Conservation (phyloP, 2,797 vertebrate genomes). For the Onychomys arenicola region DNA sequence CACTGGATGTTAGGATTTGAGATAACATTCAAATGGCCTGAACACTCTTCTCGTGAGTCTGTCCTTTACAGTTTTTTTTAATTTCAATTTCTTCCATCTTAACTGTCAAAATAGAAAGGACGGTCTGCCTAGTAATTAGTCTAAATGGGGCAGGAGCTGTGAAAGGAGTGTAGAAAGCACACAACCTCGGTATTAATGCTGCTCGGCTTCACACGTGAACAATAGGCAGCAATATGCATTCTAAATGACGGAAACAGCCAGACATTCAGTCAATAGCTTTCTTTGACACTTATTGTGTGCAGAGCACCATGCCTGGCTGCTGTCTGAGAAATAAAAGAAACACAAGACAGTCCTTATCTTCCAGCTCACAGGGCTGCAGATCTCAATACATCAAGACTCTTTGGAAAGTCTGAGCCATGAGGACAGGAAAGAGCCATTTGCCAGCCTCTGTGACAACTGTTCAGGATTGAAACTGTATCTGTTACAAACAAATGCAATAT, state of each 20-base stretch:
- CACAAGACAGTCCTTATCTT: conserved; percentile 61
- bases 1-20: conserved; percentile 30
- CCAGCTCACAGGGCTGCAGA: conserved; percentile 22
- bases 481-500: conserved; percentile 39
- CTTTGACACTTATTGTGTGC: conserved; percentile 67
- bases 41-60: conserved; percentile 60
- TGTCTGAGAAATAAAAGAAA: conserved; percentile 67
- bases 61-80: conserved; percentile 31
- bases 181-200: conserved; percentile 55
- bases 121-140: conserved; percentile 70
- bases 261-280: conserved; percentile 56
- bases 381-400: conserved; percentile 52
- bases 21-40: conserved; percentile 68
- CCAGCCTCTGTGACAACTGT: neutral
- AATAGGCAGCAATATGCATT: conserved; percentile 55
- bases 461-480: conserved; percentile 44
- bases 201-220: conserved; percentile 72
- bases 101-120: conserved; percentile 69
- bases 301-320: conserved; percentile 43
- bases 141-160: conserved; percentile 59
- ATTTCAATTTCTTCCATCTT: conserved; percentile 77
- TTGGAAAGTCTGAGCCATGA: neutral
- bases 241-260: conserved; percentile 64
- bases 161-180: conserved; percentile 70
- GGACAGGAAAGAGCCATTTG: neutral